phyloP scores from a whole-genome alignment of 2,888 invertebrate genomes.

The Drosophila hawaiiensis region DNA sequence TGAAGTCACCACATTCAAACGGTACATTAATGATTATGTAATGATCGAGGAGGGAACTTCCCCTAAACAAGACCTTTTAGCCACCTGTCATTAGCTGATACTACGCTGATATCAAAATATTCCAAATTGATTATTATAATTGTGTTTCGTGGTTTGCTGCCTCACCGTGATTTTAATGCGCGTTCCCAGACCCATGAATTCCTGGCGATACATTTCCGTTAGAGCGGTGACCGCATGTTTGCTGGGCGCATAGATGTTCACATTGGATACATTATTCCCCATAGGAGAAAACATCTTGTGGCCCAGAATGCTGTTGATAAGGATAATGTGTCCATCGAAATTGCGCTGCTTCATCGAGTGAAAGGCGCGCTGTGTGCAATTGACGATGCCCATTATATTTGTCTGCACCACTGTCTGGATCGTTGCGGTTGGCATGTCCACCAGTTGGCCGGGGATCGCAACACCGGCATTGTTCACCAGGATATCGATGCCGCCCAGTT shows the following conservation, averaged over 20 bases:
- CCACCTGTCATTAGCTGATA: background rate
- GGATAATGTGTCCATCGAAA: constrained; percentile 86
- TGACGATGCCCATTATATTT: constrained; percentile 85
- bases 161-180: constrained; percentile 84
- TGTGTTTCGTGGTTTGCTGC: background rate
- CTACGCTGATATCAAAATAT: background rate
- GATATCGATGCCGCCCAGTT: constrained; percentile 87
- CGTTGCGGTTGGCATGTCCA: constrained; percentile 55
- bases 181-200: constrained; percentile 79
- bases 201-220: constrained; percentile 83
- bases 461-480: constrained; percentile 88
- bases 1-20: background rate
- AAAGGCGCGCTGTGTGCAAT: constrained; percentile 86
- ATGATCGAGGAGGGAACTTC: background rate
- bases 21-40: background rate
- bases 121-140: background rate
- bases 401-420: constrained; percentile 84
- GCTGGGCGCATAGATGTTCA: constrained; percentile 81
- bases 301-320: constrained; percentile 85
- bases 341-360: constrained; percentile 86
- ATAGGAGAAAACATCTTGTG: constrained; percentile 67
- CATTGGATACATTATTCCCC: constrained; percentile 37
- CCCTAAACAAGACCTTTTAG: background rate
- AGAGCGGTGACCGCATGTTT: constrained; percentile 84
- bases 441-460: constrained; percentile 61